Evolutionary conservation across 1,140 invertebrate species (phyloP).

Genomic region (Thaumetopoea pityocampa): DNA sequence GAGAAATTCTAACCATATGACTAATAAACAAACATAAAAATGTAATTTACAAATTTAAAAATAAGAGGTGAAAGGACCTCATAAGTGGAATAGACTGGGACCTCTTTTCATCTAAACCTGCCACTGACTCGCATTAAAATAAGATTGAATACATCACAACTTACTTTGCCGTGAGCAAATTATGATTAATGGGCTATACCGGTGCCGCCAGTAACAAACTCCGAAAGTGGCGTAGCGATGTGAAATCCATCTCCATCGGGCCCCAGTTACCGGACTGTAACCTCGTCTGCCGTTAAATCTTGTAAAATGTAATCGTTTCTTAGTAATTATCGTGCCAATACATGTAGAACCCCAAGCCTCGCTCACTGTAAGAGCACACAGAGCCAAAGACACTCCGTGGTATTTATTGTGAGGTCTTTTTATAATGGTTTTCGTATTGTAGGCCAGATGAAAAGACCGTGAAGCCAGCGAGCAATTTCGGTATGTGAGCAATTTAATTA

Average conservation of each 20-base stretch:
- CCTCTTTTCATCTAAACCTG: too few species aligned
- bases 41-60: too few species aligned
- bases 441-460: constrained; percentile 30
- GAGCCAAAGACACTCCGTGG: too few species aligned
- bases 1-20: too few species aligned
- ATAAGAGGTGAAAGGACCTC: too few species aligned
- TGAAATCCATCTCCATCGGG: constrained; percentile 9
- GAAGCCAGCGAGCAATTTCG: constrained; percentile 31
- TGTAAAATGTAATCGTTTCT: constrained; percentile 17
- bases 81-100: too few species aligned
- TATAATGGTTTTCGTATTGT: constrained; percentile 14
- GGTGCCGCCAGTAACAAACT: constrained; percentile 4
- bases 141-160: too few species aligned
- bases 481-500: constrained; percentile 30
- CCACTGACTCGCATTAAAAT: too few species aligned
- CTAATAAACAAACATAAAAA: too few species aligned
- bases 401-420: constrained; percentile 6
- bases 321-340: constrained; percentile 9
- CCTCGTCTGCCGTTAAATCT: constrained; percentile 14
- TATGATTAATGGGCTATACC: too few species aligned
- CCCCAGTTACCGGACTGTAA: constrained; percentile 9
- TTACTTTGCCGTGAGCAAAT: too few species aligned
- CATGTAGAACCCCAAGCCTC: background rate
- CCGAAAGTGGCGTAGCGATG: constrained; percentile 14
- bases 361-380: too few species aligned